phyloP scores from a whole-genome alignment of 2,113 vertebrate genomes.

The Acinonyx jubatus region DNA sequence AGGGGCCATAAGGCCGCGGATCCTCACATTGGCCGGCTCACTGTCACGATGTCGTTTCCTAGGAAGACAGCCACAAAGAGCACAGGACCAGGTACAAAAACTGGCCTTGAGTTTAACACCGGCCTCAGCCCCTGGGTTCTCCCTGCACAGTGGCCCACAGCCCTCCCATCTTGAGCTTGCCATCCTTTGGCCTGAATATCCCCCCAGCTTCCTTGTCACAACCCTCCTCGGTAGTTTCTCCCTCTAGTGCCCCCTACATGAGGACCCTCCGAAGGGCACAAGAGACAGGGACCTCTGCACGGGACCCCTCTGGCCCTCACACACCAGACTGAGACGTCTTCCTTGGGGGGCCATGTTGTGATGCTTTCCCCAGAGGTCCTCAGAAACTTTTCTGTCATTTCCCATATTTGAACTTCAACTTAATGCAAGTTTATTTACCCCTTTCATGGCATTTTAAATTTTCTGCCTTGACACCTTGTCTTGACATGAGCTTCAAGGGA shows the following conservation, averaged over 20 bases:
- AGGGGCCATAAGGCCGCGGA: neutral
- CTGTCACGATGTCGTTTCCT: neutral
- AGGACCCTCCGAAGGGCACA: neutral
- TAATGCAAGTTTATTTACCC: neutral
- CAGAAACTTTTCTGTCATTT: neutral
- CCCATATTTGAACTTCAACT: neutral
- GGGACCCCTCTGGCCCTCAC: neutral
- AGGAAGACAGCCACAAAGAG: neutral
- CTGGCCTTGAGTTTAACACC: neutral
- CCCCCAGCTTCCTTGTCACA: neutral
- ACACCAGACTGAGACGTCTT: fast-evolving
- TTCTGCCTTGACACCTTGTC: slow-evolving; percentile 12
- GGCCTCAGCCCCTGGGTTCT: neutral
- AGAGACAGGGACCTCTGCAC: neutral
- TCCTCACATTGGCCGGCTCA: too few relatives aligned
- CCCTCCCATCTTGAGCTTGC: neutral
- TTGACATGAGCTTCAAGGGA: neutral
- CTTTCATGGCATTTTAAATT: neutral
- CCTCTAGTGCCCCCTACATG: neutral
- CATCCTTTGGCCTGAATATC: neutral
- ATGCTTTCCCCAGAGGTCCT: neutral
- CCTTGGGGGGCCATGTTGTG: fast-evolving
- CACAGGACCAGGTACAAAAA: too few relatives aligned
- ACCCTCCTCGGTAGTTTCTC: neutral
- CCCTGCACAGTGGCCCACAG: fast-evolving